These are phyloP conservation scores for Anagyrus pseudococci DNA, from an alignment of 2,888 invertebrate genomes.

Conservation along the genomic window DNA sequence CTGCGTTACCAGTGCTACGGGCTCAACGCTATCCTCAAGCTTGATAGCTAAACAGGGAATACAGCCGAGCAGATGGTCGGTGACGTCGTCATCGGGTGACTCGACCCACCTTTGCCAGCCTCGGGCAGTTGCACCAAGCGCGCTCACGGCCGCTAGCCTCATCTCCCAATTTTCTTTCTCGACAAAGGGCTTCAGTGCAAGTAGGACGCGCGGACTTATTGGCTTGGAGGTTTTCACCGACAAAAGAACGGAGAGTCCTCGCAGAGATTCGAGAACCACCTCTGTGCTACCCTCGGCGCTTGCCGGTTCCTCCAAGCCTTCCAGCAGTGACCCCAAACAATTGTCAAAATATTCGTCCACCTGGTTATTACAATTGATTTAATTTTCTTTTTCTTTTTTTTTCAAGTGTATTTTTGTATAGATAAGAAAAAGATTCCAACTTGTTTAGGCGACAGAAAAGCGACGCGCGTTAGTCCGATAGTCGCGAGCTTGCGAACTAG, in stretches of 20 bases:
- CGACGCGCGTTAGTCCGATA: slow-evolving; percentile 52
- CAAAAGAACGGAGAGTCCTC: slow-evolving; percentile 51
- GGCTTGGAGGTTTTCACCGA: slow-evolving; percentile 48
- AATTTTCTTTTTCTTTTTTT: too few species aligned
- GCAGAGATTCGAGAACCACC: slow-evolving; percentile 53
- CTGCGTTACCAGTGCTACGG: slow-evolving; percentile 47
- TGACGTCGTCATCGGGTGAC: slow-evolving; percentile 50
- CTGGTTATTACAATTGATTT: too few species aligned
- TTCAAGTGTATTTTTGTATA: too few species aligned
- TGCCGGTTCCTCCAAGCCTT: slow-evolving; percentile 53
- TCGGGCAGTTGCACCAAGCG: slow-evolving; percentile 47
- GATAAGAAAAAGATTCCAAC: too few species aligned
- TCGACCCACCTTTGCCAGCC: slow-evolving; percentile 48
- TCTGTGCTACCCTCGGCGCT: slow-evolving; percentile 49
- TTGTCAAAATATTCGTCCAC: slow-evolving; percentile 53
- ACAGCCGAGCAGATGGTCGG: slow-evolving; percentile 54
- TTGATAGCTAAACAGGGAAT: slow-evolving; percentile 53
- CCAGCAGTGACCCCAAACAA: slow-evolving; percentile 51
- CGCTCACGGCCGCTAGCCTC: slow-evolving; percentile 51
- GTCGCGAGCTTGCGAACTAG: slow-evolving; percentile 54
- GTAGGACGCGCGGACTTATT: slow-evolving; percentile 52
- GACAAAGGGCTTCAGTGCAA: slow-evolving; percentile 55
- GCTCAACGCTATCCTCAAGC: slow-evolving; percentile 49
- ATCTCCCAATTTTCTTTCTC: slow-evolving; percentile 56
- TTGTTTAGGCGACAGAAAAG: slow-evolving; percentile 49